A percentile compares a stretch with the other conserved stretches of the same genome.
Evolutionary conservation across 2,888 invertebrate species (phyloP).

Genomic region (Cataglyphis livida): DNA sequence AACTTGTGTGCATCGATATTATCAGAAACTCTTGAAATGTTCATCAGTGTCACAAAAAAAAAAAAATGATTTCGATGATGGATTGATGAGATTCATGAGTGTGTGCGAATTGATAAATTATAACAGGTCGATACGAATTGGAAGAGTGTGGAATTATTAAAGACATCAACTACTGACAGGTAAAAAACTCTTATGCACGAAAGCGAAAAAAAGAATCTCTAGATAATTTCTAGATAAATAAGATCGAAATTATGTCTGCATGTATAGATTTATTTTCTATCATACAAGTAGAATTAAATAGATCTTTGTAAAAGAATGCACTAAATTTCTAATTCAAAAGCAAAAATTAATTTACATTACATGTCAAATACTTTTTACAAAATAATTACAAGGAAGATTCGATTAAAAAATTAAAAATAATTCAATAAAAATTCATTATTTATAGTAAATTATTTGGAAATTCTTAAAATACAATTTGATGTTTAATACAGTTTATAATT

Average conservation of each 20-base stretch:
- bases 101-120: background rate
- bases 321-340: background rate
- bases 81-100: constrained; percentile 24
- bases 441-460: background rate
- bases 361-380: background rate
- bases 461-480: background rate
- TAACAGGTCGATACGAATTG: background rate
- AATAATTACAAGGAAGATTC: background rate
- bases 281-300: background rate
- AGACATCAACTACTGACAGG: background rate
- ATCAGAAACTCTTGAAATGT: background rate
- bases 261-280: background rate
- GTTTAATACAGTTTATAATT: background rate
- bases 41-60: background rate
- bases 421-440: background rate
- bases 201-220: background rate
- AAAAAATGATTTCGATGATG: background rate
- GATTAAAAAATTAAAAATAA: background rate
- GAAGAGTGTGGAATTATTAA: background rate
- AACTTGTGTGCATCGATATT: background rate
- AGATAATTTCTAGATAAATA: background rate
- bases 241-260: background rate
- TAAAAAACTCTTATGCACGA: constrained; percentile 4
- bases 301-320: background rate
- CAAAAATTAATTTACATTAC: background rate